Evolutionary conservation across 2,888 invertebrate genomes (phyloP).

Genomic region (Amphipoea lucens): DNA sequence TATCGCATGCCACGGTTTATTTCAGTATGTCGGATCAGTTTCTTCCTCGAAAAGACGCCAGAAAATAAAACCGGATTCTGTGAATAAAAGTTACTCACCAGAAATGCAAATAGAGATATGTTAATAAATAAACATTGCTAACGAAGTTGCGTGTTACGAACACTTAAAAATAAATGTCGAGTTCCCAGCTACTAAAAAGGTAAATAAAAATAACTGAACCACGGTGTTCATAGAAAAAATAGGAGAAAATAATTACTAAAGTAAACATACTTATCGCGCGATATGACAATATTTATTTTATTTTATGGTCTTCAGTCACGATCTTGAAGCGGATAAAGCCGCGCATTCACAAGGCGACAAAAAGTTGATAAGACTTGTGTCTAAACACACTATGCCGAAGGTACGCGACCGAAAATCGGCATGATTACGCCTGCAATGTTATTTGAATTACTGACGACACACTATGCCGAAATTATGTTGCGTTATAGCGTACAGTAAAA

Average conservation of each 20-base stretch:
- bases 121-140: conserved; percentile 12
- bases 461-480: too few species aligned
- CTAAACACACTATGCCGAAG: too few species aligned
- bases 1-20: neutral
- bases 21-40: neutral
- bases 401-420: too few species aligned
- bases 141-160: conserved; percentile 28
- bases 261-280: conserved; percentile 70
- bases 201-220: conserved; percentile 34
- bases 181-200: conserved; percentile 37
- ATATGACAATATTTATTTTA: conserved; percentile 69
- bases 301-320: conserved; percentile 74
- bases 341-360: neutral
- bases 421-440: too few species aligned
- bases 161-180: conserved; percentile 24
- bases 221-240: conserved; percentile 63
- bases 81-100: neutral
- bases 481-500: too few species aligned
- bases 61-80: neutral
- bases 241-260: conserved; percentile 68
- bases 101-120: conserved; percentile 15
- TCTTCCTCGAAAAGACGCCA: neutral
- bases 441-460: too few species aligned
- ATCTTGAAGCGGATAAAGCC: conserved; percentile 31
- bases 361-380: neutral